Base-by-base conservation (phyloP, 1,140 invertebrate genomes). In the Caenorhabditis remanei region DNA sequence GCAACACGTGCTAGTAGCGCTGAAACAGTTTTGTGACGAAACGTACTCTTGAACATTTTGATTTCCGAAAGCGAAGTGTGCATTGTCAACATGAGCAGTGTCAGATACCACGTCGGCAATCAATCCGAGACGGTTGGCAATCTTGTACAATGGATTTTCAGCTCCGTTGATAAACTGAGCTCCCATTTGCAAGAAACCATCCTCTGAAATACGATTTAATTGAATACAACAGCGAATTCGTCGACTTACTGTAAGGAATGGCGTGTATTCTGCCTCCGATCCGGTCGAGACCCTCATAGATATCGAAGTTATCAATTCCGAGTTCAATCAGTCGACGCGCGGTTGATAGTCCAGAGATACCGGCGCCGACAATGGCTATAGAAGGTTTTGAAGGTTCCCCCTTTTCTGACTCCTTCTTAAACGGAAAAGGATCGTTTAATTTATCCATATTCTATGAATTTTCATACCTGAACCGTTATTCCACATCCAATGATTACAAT, bases 291-390 rank as follows among this genome's bases (percentile, higher is more conserved):
- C 93, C 94, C 87, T 94, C 94, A n/a, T 94, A 90, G 61, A 94
- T 91, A 14, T 90, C 91, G 16, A 94, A 90, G 61, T 93, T 85
- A n/a, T 58, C 75, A 40, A 93, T 87, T 41, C 91, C 90, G 48
- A 90, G 87, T 41, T 91, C 89, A 32, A 86, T 86, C 43, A 94
- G 90, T 71, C 92, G 90, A n/a, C 89, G 86, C 19, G 93, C 93
- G 65, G 94, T 93, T 46, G 93, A 89, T 19, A 94, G 83, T 24
- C 94, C 94, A 86, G 94, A 93, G 43, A 93, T 89, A 48, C 94
- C 94, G 41, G 93, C 94, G 65, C 94, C 94, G 75, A 94, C 91
- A 48, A 94, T 90, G 7, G 89, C 89, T 75, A 90, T 87, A 53
- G 83, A 85, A 21, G 87, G 87, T 82, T 85, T 56, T 21, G 65